Evolutionary conservation across 92 coral and sea anemone genomes (phyloP), one percentile per base, ranked within the genome.

Genomic region (Epizoanthus stellaris): DNA sequence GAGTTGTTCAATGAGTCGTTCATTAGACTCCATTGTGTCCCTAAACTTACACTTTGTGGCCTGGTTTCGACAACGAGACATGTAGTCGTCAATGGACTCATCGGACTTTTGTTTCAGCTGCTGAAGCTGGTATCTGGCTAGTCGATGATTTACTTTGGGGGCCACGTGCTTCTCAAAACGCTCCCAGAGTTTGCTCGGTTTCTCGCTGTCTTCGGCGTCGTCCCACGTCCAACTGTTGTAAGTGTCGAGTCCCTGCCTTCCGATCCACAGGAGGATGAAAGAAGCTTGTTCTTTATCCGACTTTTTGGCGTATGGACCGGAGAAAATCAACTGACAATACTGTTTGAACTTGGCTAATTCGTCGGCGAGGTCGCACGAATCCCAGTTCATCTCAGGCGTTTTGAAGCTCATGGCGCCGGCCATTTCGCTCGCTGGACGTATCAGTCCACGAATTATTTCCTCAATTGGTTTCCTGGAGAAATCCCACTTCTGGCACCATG

Each of bases 1-100:
- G 30, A 90, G 63, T 61, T 93, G 91, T 69, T 92, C 93, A 14
- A 90, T 85, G 20, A 92, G 82, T 3, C 90, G 74, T 79, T 92
- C 88, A 20, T 89, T 87, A 39, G 84, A 69, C 84, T 92, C 93
- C 17, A 52, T 23, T 45, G 62, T 23, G 81, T 92, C 91, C 58
- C 89, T 73, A 85, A 93, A 85, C 68, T 81, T 85, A 80, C 93
- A 88, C 77, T 83, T 90, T n/a, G 79, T 60, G 23, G 92, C 91
- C 58, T 90, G 96, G 60, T 90, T 88, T 36, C 87, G 79, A 80
- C 93, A 90, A 49, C 86, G 21, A 15, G 88, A 80, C 76, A 89
- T 40, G 75, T 85, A 93, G 66, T 85, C 87, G 47, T 90, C 93
- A 21, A 80, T 61, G 47, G 49, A 74, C 59, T 93, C 87, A 25